Evolutionary conservation across 2,797 vertebrate genomes (phyloP).

Genomic region (Calcarius lapponicus): DNA sequence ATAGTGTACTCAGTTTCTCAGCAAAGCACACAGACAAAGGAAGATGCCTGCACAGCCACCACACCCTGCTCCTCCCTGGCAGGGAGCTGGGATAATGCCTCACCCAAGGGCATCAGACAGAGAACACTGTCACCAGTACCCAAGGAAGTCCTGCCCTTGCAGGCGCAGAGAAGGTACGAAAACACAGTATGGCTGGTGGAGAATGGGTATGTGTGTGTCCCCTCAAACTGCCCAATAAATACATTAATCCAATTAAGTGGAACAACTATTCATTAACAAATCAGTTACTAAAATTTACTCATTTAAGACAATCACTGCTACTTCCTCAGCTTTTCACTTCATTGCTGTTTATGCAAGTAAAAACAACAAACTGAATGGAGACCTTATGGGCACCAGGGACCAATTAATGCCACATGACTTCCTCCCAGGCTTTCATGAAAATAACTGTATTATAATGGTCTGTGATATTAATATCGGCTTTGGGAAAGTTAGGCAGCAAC

Average conservation of each 20-base stretch:
- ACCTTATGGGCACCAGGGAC: constrained; percentile 84
- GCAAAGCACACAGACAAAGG: neutral
- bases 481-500: constrained; percentile 90
- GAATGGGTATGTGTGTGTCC: neutral
- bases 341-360: constrained; percentile 92
- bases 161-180: neutral
- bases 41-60: neutral
- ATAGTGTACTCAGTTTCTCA: neutral
- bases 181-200: neutral
- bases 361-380: constrained; percentile 95
- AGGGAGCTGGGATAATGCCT: neutral
- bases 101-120: neutral
- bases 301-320: constrained; percentile 84
- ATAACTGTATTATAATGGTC: constrained; percentile 98
- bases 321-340: constrained; percentile 97
- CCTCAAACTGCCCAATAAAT: constrained; percentile 68
- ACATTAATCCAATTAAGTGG: constrained; percentile 80
- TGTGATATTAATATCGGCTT: constrained; percentile 99
- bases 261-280: constrained; percentile 87
- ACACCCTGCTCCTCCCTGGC: neutral
- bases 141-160: neutral
- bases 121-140: neutral
- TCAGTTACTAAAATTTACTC: constrained; percentile 79
- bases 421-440: constrained; percentile 96
- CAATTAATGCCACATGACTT: constrained; percentile 98